These are phyloP conservation scores for Phenacoccus solenopsis DNA, from an alignment of 1,140 invertebrate genomes.

Conservation along the genomic window DNA sequence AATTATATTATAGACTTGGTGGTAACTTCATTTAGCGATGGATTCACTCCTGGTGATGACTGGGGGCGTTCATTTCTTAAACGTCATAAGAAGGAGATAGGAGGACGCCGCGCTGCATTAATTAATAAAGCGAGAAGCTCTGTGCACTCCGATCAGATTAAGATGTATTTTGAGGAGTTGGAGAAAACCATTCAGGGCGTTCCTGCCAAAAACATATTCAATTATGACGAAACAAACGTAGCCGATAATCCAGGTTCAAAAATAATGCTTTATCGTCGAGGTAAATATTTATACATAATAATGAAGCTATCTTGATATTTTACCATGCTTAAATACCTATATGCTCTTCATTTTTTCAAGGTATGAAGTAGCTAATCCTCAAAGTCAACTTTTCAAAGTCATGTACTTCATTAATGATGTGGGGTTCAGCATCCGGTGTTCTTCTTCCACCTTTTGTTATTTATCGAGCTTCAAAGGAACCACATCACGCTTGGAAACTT, in stretches of 20 bases:
- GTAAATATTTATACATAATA: too few species aligned
- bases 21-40: too few species aligned
- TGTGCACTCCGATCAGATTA: neutral
- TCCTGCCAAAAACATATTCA: conserved; percentile 30
- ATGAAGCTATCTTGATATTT: too few species aligned
- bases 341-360: neutral
- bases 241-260: conserved; percentile 31
- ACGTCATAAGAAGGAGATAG: too few species aligned
- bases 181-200: conserved; percentile 27
- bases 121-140: conserved; percentile 27
- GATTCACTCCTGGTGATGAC: too few species aligned
- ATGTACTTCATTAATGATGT: conserved; percentile 22
- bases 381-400: conserved; percentile 20
- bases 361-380: neutral
- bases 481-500: conserved; percentile 31
- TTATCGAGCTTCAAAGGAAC: conserved; percentile 28
- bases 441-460: conserved; percentile 25
- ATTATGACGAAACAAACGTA: conserved; percentile 36
- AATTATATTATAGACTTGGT: too few species aligned
- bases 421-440: conserved; percentile 18
- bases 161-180: conserved; percentile 30
- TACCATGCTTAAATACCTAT: too few species aligned
- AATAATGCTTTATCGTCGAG: neutral
- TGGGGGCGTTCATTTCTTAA: too few species aligned
- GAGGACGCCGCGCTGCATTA: conserved; percentile 25